These are phyloP conservation scores for Balaenoptera acutorostrata DNA, from an alignment of 2,113 vertebrate species.

Conservation along the genomic window DNA sequence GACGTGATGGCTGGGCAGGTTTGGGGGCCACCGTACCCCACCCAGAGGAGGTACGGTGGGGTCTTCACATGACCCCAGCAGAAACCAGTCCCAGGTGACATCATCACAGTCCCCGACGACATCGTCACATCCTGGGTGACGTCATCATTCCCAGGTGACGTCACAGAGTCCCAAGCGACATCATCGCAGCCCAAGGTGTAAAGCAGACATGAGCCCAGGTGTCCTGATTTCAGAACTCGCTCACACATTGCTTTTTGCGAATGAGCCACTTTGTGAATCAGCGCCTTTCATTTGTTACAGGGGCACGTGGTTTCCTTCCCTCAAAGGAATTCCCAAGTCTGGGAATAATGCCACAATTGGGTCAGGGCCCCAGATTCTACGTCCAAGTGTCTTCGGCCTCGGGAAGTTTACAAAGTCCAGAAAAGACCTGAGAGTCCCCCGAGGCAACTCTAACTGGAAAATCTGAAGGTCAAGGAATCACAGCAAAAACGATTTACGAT, in stretches of 20 bases:
- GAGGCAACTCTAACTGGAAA: not conserved
- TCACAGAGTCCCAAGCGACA: not conserved
- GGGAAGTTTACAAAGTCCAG: not conserved
- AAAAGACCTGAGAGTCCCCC: not conserved
- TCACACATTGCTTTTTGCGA: not conserved
- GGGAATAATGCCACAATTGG: not conserved
- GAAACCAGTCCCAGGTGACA: not conserved
- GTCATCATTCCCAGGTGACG: not conserved
- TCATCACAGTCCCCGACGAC: not conserved
- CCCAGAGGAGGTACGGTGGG: not conserved
- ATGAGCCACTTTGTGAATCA: not conserved
- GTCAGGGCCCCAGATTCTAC: not conserved
- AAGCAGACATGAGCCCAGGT: not conserved
- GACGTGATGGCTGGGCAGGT: not conserved
- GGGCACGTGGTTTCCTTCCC: not conserved
- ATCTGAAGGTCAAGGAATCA: not conserved
- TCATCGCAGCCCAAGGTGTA: not conserved
- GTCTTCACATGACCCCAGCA: not conserved
- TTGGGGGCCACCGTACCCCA: not conserved
- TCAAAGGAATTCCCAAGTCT: not conserved
- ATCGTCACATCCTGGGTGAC: not conserved
- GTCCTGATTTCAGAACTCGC: not conserved
- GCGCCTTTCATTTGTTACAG: not conserved
- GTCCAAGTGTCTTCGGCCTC: not conserved
- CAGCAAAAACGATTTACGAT: not conserved